phyloP scores from a whole-genome alignment of 1,140 invertebrate genomes.

The Drosophila sechellia region DNA sequence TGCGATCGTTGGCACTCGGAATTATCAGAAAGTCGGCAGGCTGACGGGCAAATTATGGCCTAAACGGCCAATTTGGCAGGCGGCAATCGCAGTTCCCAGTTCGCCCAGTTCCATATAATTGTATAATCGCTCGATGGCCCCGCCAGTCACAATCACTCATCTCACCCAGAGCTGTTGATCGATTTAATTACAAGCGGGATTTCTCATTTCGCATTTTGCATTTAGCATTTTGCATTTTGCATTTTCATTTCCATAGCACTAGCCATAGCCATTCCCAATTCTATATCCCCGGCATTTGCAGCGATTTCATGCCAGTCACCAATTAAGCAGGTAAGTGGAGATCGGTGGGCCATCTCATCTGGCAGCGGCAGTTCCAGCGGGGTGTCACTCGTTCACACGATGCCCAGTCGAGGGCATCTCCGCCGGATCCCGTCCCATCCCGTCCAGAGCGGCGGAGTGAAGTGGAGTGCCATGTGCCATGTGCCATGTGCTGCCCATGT shows the following conservation, averaged over 20 bases:
- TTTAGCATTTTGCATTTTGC: conserved; percentile 27
- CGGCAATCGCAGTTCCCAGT: not conserved
- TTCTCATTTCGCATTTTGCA: conserved; percentile 49
- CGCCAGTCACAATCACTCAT: conserved; percentile 26
- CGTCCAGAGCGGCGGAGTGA: conserved; percentile 36
- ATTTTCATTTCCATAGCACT: not conserved
- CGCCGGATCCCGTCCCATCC: conserved; percentile 47
- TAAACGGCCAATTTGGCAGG: conserved; percentile 16
- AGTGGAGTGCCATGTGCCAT: conserved; percentile 50
- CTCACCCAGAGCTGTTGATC: conserved; percentile 35
- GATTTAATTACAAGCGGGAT: conserved; percentile 45
- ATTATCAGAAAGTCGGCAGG: not conserved
- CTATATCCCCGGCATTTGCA: conserved; percentile 1
- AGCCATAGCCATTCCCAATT: not conserved
- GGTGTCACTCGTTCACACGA: conserved; percentile 59
- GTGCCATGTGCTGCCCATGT: conserved; percentile 73
- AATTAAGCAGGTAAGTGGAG: conserved; percentile 60
- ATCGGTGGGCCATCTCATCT: conserved; percentile 9
- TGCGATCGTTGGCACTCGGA: not conserved
- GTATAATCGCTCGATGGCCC: conserved; percentile 8
- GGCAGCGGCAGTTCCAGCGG: not conserved
- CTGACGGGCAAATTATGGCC: conserved; percentile 5
- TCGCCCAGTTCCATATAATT: not conserved
- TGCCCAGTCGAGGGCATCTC: conserved; percentile 70
- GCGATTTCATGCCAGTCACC: conserved; percentile 54